Conservation (phyloP, 1,140 invertebrate species). For the Trichoplusia ni region DNA sequence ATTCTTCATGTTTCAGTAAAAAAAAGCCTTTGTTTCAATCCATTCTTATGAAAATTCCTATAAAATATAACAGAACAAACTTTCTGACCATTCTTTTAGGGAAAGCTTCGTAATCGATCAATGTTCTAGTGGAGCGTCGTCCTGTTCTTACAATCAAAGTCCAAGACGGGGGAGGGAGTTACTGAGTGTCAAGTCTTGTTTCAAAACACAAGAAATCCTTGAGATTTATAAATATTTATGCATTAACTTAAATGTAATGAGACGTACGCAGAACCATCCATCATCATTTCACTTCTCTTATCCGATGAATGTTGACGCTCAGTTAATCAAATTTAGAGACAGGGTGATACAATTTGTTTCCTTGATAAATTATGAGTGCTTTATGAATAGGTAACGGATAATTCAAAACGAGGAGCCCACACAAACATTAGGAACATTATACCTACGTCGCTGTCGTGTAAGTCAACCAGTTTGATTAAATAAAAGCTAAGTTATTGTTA, state of each 20-base stretch:
- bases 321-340: conserved; percentile 42
- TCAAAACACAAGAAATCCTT: background rate
- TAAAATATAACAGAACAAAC: conserved; percentile 12
- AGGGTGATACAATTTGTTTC: conserved; percentile 40
- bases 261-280: conserved; percentile 21
- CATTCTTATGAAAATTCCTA: too few species aligned
- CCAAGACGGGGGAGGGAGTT: background rate
- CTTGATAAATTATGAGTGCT: conserved; percentile 35
- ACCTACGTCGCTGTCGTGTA: too few species aligned
- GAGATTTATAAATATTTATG: background rate
- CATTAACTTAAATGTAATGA: background rate
- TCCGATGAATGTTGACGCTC: conserved; percentile 34
- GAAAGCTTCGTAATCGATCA: conserved; percentile 37
- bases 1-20: too few species aligned
- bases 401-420: conserved; percentile 3
- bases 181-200: conserved; percentile 7
- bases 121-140: conserved; percentile 34
- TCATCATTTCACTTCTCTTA: conserved; percentile 28
- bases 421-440: too few species aligned
- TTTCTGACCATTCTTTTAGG: conserved; percentile 19
- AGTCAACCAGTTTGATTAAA: too few species aligned
- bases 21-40: too few species aligned
- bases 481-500: too few species aligned
- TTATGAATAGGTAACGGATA: background rate
- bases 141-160: conserved; percentile 14